phyloP scores from a whole-genome alignment of 2,888 invertebrate species.

The Clepsis dumicolana region DNA sequence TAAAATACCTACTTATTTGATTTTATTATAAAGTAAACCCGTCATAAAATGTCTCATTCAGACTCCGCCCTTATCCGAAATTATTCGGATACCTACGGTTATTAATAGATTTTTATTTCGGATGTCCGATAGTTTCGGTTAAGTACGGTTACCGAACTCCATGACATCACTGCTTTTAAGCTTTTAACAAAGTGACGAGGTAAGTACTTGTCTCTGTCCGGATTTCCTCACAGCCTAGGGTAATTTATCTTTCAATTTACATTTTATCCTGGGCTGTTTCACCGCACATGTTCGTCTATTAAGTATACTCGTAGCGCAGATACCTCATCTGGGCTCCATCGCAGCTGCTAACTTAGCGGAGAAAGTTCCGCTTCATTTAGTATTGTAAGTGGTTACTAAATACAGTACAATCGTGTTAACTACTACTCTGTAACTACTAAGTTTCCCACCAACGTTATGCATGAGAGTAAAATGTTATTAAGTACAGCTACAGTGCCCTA shows the following conservation, averaged over 20 bases:
- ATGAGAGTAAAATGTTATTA: no score
- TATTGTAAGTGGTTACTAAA: constrained; percentile 2
- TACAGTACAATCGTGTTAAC: constrained; percentile 1
- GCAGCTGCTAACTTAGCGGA: constrained; percentile 13
- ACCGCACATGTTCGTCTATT: constrained; percentile 25
- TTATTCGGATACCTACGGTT: no score
- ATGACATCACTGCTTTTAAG: not conserved
- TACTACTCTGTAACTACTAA: not conserved
- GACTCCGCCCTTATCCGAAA: no score
- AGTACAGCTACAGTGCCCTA: no score
- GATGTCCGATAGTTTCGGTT: no score
- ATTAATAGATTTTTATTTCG: no score
- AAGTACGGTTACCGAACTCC: no score
- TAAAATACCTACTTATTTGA: no score
- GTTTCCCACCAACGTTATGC: not conserved
- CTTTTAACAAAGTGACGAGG: not conserved
- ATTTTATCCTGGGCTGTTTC: not conserved
- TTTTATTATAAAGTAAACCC: no score
- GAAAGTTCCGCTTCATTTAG: constrained; percentile 12
- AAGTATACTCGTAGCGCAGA: constrained; percentile 5
- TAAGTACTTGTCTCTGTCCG: not conserved
- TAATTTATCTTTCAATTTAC: constrained; percentile 8
- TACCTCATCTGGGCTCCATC: constrained; percentile 21
- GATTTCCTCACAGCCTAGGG: not conserved
- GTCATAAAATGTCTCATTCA: no score